Conservation (phyloP, 35 echinoderm and acorn worm genomes). For the Eucidaris tribuloides region DNA sequence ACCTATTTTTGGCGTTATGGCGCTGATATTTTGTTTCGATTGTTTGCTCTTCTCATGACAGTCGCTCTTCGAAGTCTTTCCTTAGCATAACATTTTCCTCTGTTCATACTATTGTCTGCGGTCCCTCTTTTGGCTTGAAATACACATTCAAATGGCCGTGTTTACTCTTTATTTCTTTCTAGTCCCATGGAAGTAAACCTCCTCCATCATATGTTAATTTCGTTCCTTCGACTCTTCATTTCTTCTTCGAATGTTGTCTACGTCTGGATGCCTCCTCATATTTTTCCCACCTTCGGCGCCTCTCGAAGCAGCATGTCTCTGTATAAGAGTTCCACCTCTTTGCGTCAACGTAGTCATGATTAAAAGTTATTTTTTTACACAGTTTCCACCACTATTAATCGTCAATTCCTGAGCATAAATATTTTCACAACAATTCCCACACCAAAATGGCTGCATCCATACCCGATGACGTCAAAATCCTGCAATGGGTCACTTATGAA, state of each 20-base stretch:
- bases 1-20: too few species aligned
- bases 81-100: too few species aligned
- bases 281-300: conserved; percentile 42
- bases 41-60: too few species aligned
- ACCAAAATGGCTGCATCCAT: conserved; percentile 9
- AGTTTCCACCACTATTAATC: not conserved
- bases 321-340: conserved; percentile 35
- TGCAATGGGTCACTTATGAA: not conserved
- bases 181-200: conserved; percentile 83
- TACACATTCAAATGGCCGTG: too few species aligned
- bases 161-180: conserved; percentile 97
- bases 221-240: conserved; percentile 89
- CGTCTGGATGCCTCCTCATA: conserved; percentile 38
- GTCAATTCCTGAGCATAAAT: not conserved
- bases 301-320: conserved; percentile 32
- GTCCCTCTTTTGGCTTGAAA: too few species aligned
- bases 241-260: conserved; percentile 36
- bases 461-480: conserved; percentile 5
- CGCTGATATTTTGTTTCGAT: too few species aligned
- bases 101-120: too few species aligned
- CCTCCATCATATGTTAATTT: conserved; percentile 92
- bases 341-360: conserved; percentile 9
- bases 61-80: too few species aligned
- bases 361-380: not conserved
- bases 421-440: not conserved